phyloP scores from a whole-genome alignment of 2,888 invertebrate genomes.

The Polydrusus tereticollis region DNA sequence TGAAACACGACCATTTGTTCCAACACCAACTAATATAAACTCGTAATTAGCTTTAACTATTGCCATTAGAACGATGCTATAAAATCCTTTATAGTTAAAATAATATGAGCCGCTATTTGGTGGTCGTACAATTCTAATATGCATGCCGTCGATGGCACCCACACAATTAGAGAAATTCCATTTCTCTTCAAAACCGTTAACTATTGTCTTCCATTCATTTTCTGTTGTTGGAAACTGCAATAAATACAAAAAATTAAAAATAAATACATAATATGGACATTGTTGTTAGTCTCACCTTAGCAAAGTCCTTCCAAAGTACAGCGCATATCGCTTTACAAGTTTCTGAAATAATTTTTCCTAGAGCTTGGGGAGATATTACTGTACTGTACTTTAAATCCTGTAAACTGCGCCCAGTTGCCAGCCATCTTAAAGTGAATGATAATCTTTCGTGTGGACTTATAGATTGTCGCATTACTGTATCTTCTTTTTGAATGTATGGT shows the following conservation, averaged over 20 bases:
- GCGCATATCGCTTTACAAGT: constrained; percentile 10
- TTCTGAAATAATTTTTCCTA: constrained; percentile 5
- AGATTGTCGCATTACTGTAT: constrained; percentile 4
- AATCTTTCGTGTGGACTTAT: constrained; percentile 9
- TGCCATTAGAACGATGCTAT: no score
- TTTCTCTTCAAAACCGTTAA: not conserved
- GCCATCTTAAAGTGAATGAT: not conserved
- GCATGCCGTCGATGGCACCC: no score
- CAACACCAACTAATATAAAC: no score
- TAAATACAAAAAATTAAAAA: not conserved
- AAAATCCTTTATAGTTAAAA: no score
- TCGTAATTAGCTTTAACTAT: no score
- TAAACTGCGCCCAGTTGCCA: constrained; percentile 6
- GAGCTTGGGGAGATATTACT: constrained; percentile 8
- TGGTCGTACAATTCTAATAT: not conserved
- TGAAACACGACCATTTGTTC: no score
- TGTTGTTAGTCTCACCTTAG: not conserved
- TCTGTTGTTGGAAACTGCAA: constrained; percentile 1
- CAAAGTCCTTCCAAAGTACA: not conserved
- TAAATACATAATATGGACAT: not conserved
- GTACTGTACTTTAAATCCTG: constrained; percentile 10
- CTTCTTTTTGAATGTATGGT: not conserved
- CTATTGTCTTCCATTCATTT: not conserved
- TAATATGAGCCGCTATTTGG: no score
- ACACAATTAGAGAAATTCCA: no score